Conservation (phyloP, 1,140 invertebrate species). For the Hydropsyche tenuis region DNA sequence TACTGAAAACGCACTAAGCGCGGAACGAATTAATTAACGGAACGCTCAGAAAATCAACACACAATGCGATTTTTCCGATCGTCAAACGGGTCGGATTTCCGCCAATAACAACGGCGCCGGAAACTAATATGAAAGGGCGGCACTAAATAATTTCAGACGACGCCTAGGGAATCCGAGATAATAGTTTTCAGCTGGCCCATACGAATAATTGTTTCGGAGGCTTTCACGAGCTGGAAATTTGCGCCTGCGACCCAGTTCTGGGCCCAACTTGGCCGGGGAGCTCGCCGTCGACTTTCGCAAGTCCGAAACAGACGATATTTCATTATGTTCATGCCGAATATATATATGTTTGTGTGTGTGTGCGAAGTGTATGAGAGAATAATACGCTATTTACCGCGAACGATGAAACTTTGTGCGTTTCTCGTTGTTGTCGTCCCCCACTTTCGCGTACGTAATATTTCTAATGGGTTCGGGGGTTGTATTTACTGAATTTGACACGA, state of each 20-base stretch:
- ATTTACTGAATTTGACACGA: no score
- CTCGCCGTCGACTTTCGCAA: background rate
- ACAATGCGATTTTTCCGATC: no score
- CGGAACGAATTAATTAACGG: no score
- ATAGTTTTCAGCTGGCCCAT: constrained; percentile 14
- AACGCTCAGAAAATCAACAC: no score
- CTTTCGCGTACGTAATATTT: no score
- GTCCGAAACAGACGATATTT: constrained; percentile 28
- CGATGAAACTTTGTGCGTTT: constrained; percentile 22
- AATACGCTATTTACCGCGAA: constrained; percentile 24
- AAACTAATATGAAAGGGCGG: constrained; percentile 2
- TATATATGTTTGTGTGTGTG: background rate
- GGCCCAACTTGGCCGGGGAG: no score
- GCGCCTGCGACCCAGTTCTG: constrained; percentile 1
- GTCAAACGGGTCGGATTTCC: background rate
- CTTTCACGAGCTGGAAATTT: constrained; percentile 8
- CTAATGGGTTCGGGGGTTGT: no score
- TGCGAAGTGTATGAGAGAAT: background rate
- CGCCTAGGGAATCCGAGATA: constrained; percentile 13
- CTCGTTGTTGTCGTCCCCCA: background rate
- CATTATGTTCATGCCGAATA: constrained; percentile 11
- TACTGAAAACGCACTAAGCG: no score
- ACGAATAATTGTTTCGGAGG: constrained; percentile 24
- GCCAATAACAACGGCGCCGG: background rate
- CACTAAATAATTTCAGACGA: constrained; percentile 4